Percentiles rank a stretch among this genome's conserved stretches.
These are phyloP conservation scores for Branchinecta lynchi DNA, from an alignment of 1,140 invertebrate species.

Conservation along the genomic window DNA sequence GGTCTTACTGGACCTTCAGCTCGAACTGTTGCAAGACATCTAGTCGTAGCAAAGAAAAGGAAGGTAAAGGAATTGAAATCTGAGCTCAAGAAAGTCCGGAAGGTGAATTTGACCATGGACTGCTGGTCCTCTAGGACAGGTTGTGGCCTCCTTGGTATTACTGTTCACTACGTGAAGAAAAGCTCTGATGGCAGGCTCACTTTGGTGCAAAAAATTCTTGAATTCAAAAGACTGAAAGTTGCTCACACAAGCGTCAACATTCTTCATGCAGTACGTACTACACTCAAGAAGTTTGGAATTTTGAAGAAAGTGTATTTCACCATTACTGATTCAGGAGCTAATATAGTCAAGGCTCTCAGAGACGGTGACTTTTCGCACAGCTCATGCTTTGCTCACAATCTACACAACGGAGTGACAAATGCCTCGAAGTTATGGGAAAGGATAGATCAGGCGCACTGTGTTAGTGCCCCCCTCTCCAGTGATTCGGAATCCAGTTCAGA, in stretches of 20 bases:
- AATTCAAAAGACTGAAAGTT: constrained; percentile 7
- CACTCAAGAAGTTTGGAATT: neutral
- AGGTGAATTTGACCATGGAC: constrained; percentile 5
- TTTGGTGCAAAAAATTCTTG: constrained; percentile 6
- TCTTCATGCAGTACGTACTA: neutral
- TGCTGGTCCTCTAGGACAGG: neutral
- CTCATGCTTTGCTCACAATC: constrained; percentile 1
- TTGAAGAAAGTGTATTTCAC: neutral
- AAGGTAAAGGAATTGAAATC: neutral
- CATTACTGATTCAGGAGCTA: constrained; percentile 1
- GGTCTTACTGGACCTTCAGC: constrained; percentile 4
- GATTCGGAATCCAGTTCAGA: constrained; percentile 5
- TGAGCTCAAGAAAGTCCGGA: constrained; percentile 1
- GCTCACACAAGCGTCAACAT: constrained; percentile 1
- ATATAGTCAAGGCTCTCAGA: constrained; percentile 6
- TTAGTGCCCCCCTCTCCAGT: neutral
- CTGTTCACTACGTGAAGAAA: neutral
- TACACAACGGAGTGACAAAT: neutral
- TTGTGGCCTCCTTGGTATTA: too few relatives aligned
- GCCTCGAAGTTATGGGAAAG: neutral
- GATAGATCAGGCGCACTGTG: neutral
- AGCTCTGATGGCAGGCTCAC: constrained; percentile 3
- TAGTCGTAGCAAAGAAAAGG: constrained; percentile 1
- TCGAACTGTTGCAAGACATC: constrained; percentile 5
- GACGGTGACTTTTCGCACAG: neutral